Conservation (phyloP, 35 echinoderm and acorn worm genomes). For the Patiria miniata region DNA sequence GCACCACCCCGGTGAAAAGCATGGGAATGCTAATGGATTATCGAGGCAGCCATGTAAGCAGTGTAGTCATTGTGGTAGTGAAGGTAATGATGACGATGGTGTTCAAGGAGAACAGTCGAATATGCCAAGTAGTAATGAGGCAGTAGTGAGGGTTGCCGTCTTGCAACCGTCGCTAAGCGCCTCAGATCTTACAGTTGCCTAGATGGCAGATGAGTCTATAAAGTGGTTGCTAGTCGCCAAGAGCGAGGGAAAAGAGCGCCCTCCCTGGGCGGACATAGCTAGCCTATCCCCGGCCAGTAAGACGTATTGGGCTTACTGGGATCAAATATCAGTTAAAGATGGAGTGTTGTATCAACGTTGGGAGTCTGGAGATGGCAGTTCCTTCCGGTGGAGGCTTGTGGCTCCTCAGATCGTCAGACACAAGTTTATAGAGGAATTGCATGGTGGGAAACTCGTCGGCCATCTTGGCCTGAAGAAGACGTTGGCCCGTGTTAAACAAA, state of each 20-base stretch:
- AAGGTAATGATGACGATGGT: background rate
- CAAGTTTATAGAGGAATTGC: background rate
- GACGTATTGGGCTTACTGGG: background rate
- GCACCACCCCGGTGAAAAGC: too few relatives aligned
- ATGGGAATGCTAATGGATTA: background rate
- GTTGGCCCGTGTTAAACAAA: background rate
- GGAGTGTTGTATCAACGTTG: background rate
- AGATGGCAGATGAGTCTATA: background rate
- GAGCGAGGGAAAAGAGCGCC: background rate
- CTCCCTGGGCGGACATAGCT: background rate
- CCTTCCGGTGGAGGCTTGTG: background rate
- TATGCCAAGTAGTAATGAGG: background rate
- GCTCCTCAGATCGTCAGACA: background rate
- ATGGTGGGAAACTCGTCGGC: background rate
- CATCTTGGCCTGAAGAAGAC: background rate
- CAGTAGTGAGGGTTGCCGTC: background rate
- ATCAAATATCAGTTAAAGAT: background rate
- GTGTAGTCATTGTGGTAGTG: background rate
- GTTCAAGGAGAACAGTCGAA: background rate
- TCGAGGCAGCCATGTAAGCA: background rate
- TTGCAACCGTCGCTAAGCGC: background rate
- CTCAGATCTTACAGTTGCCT: background rate
- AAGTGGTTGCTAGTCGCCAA: background rate
- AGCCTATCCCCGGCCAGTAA: background rate
- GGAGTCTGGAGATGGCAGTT: background rate